Evolutionary conservation across 2,888 invertebrate genomes (phyloP), one percentile per base, ranked within the genome.

Genomic region (Anthrax anthrax): DNA sequence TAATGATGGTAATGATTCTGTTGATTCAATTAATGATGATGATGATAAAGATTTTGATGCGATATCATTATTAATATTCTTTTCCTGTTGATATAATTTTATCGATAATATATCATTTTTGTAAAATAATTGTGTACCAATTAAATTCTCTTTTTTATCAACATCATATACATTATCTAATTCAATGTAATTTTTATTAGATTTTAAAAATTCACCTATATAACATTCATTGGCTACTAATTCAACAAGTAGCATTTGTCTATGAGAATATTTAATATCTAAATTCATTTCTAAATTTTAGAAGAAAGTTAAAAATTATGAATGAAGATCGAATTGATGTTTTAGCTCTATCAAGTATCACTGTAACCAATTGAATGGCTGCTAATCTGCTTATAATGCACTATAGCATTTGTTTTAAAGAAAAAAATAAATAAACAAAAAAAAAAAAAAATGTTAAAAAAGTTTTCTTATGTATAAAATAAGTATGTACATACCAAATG

Each of bases 21-120:
- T 19, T 18, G 44, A 44, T 39, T 14, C 14, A 2, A 16, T 16
- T 37, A 13, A 37, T 37, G 23, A 27, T 2, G 23, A 27, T 27
- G 23, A 27, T 27, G 23, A 27, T 27, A 27, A 27, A 8, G 23
- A 1, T n/a, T n/a, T n/a, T n/a, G n/a, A n/a, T n/a, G n/a, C n/a
- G n/a, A n/a, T 23, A 23, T 23, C 23, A 23, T 23, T 8, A 23
- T 23, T 8, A 6, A 6, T 23, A 23, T 39, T 43, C n/a, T 32
- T 43, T n/a, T 43, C 43, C 6, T 42, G 27, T 41, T 47, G 38
- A 12, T 48, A 37, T 36, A 48, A 5, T 29, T 45, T 48, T 18
- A 52, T 49, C 17, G 50, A 47, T 43, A 36, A 43, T 36, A 52
- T 50, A 19, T 51, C 50, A 3, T 46, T 39, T 32, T 42, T 46